phyloP scores from a whole-genome alignment of 2,797 vertebrate species.

The Tachyglossus aculeatus region DNA sequence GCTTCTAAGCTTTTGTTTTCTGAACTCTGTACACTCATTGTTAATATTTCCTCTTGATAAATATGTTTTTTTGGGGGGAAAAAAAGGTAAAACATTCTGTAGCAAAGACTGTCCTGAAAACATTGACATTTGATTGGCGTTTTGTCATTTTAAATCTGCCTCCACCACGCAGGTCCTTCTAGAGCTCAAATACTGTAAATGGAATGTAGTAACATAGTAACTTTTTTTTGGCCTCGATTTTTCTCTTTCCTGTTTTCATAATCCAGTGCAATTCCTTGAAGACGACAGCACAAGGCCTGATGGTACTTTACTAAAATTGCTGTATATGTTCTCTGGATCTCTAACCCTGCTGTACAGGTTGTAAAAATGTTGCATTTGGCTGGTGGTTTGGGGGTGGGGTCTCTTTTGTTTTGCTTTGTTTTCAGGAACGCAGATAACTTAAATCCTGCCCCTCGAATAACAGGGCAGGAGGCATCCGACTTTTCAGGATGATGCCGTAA shows the following conservation, averaged over 20 bases:
- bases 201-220: conserved; percentile 35
- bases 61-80: conserved; percentile 50
- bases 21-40: conserved; percentile 66
- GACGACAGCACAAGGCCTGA: conserved; percentile 48
- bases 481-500: not conserved
- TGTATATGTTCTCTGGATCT: conserved; percentile 24
- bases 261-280: conserved; percentile 43
- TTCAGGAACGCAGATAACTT: conserved; percentile 29
- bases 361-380: too few species aligned
- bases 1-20: conserved; percentile 72
- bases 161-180: conserved; percentile 54
- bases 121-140: conserved; percentile 62
- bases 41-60: conserved; percentile 70
- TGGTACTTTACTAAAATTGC: conserved; percentile 9
- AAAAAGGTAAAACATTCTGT: conserved; percentile 62
- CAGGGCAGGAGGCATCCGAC: conserved; percentile 10
- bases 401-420: conserved; percentile 30
- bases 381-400: too few species aligned
- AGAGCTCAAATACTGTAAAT: conserved; percentile 53
- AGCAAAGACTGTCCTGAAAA: conserved; percentile 63
- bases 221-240: conserved; percentile 1
- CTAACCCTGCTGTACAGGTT: conserved; percentile 17
- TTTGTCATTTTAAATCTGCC: conserved; percentile 56
- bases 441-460: not conserved
- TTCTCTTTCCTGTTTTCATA: conserved; percentile 13